These are phyloP conservation scores for Tribolium castaneum DNA, from an alignment of 1,140 invertebrate species.

Conservation along the genomic window DNA sequence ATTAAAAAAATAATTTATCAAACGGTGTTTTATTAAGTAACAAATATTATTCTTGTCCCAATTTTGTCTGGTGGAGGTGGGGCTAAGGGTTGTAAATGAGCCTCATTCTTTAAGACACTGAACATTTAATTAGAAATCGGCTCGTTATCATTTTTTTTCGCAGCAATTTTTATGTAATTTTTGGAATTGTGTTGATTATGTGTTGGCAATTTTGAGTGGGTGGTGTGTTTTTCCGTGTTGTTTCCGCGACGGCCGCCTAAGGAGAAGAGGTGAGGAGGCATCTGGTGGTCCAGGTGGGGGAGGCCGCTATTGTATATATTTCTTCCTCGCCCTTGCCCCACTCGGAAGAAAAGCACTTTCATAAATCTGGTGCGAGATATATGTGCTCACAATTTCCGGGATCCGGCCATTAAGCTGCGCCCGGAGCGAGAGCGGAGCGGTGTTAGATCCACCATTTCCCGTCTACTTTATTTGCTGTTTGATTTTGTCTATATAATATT, in stretches of 20 bases:
- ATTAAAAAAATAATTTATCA: no score
- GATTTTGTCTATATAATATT: constrained; percentile 60
- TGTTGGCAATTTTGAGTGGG: background rate
- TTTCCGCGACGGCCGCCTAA: background rate
- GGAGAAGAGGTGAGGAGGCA: constrained; percentile 25
- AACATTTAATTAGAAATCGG: no score
- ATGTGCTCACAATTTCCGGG: constrained; percentile 88
- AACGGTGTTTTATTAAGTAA: no score
- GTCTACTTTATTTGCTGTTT: constrained; percentile 61
- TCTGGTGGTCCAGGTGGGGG: constrained; percentile 33
- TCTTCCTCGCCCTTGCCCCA: constrained; percentile 52
- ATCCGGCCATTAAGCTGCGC: constrained; percentile 82
- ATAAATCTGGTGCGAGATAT: constrained; percentile 88
- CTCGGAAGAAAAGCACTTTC: constrained; percentile 75
- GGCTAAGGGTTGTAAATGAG: no score
- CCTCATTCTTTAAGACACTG: no score
- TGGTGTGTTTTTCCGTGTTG: constrained; percentile 13
- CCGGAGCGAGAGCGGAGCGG: constrained; percentile 57
- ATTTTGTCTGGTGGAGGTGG: no score
- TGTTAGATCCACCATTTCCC: constrained; percentile 58
- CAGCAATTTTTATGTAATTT: no score
- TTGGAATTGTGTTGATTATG: no score
- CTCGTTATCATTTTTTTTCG: no score
- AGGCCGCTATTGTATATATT: constrained; percentile 56
- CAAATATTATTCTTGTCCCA: no score